Percentiles rank a stretch among this genome's conserved stretches.
Conservation (phyloP, 2,888 invertebrate genomes). For the Biston stratarius region DNA sequence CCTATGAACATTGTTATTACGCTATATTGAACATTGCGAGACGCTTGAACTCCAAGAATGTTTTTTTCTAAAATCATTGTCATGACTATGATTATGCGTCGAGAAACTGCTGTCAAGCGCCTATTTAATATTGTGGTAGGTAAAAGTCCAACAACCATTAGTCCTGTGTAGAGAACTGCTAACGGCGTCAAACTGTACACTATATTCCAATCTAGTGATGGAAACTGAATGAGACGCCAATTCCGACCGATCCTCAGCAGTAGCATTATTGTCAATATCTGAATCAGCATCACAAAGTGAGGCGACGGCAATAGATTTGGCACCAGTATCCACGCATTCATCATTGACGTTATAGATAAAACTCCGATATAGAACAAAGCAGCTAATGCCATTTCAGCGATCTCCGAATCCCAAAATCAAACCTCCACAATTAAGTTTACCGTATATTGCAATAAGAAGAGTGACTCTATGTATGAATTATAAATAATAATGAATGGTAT, state of each 20-base stretch:
- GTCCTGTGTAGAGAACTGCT: neutral
- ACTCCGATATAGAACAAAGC: slow-evolving; percentile 2
- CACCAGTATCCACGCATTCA: neutral
- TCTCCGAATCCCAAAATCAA: neutral
- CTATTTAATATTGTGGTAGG: neutral
- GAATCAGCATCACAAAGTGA: neutral
- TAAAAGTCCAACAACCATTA: neutral
- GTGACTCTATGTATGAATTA: too few relatives aligned
- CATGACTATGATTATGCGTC: neutral
- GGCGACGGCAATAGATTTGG: neutral
- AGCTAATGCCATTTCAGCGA: neutral
- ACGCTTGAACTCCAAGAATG: neutral
- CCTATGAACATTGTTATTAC: neutral
- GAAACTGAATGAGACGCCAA: neutral
- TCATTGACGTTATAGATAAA: neutral
- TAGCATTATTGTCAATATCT: neutral
- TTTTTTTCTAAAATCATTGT: slow-evolving; percentile 1
- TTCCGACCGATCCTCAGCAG: neutral
- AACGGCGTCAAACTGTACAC: neutral
- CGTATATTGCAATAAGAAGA: neutral
- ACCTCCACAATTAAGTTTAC: neutral
- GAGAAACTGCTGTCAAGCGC: neutral
- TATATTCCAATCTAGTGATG: neutral
- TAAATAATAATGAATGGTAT: neutral
- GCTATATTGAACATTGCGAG: neutral